phyloP scores from a whole-genome alignment of 2,113 vertebrate genomes.

The Campylorhamphus procurvoides region DNA sequence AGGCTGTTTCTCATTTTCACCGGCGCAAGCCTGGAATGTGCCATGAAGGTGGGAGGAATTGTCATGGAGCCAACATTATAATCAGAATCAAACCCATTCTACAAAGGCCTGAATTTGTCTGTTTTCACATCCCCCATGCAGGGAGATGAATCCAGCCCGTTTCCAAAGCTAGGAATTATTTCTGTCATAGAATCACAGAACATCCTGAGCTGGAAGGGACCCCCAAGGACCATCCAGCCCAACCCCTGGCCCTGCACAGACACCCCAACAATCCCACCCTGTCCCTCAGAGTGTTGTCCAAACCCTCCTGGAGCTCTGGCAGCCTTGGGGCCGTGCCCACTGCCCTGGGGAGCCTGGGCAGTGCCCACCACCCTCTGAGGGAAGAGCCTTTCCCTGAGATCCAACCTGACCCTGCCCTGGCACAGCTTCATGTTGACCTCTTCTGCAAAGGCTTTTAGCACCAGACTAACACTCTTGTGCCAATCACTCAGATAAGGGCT shows the following conservation, averaged over 20 bases:
- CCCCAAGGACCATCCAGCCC: background rate
- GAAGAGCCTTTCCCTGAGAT: background rate
- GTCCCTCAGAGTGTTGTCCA: rapidly evolving
- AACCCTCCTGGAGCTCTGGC: background rate
- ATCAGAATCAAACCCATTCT: background rate
- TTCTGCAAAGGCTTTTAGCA: background rate
- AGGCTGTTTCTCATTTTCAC: background rate
- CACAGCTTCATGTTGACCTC: background rate
- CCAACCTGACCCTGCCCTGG: background rate
- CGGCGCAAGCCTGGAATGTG: background rate
- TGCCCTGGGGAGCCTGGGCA: background rate
- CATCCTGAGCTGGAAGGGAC: background rate
- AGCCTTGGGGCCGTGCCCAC: rapidly evolving
- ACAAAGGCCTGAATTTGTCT: background rate
- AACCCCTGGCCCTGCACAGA: background rate
- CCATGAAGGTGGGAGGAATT: background rate
- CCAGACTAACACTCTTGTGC: background rate
- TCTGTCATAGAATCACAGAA: background rate
- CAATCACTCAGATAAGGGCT: background rate
- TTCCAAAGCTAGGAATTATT: background rate
- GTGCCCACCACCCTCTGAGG: background rate
- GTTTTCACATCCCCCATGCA: background rate
- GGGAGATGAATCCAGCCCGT: background rate
- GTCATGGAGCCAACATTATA: background rate
- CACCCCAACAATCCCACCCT: background rate